Conservation (phyloP, 2,888 invertebrate species). For the Drosophila paranaensis region DNA sequence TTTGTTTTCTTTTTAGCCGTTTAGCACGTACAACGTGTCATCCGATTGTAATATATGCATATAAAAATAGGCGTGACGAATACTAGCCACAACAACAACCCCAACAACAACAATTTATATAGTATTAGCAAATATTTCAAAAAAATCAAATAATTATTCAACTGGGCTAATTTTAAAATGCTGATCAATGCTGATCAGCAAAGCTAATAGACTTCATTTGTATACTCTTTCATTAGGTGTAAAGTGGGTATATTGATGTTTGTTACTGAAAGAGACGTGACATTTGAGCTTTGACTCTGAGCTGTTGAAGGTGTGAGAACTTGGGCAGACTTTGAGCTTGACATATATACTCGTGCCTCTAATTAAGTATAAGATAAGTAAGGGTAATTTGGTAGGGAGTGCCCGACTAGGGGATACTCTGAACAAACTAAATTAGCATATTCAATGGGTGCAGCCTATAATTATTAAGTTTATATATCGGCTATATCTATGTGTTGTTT, state of each 20-base stretch:
- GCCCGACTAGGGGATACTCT: not conserved
- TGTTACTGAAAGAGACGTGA: not conserved
- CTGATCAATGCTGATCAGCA: slow-evolving; percentile 48
- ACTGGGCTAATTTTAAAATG: slow-evolving; percentile 72
- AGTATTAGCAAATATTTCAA: slow-evolving; percentile 34
- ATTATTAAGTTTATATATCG: too few species aligned
- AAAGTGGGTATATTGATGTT: not conserved
- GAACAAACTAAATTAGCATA: too few species aligned
- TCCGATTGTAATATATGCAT: slow-evolving; percentile 27
- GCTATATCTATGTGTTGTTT: too few species aligned
- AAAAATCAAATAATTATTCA: slow-evolving; percentile 57
- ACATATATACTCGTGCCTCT: not conserved
- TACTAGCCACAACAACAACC: slow-evolving; percentile 18
- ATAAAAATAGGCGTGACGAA: slow-evolving; percentile 54
- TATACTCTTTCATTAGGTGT: not conserved
- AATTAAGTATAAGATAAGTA: not conserved
- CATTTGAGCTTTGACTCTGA: not conserved
- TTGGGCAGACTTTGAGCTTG: not conserved
- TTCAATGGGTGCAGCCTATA: too few species aligned
- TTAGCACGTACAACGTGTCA: slow-evolving; percentile 38
- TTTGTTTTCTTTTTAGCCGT: slow-evolving; percentile 23
- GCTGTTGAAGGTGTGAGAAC: not conserved
- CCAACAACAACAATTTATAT: slow-evolving; percentile 15
- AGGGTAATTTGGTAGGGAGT: not conserved
- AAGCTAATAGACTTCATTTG: slow-evolving; percentile 3